phyloP scores from a whole-genome alignment of 1,140 invertebrate species.

The Riptortus pedestris region DNA sequence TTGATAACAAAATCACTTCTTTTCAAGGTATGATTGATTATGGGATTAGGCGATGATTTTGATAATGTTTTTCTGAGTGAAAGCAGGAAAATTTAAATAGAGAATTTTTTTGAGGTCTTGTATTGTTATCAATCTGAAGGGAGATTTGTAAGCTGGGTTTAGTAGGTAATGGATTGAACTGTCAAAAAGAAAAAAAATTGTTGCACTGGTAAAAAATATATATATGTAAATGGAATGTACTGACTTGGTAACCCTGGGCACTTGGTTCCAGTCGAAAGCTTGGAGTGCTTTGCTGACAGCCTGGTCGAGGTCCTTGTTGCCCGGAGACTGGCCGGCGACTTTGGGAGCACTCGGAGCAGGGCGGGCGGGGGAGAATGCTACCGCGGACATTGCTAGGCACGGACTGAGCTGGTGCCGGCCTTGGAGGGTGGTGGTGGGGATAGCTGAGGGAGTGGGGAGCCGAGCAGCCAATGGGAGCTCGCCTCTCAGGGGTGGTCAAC shows the following conservation, averaged over 20 bases:
- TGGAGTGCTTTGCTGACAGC: constrained; percentile 5
- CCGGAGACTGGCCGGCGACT: not conserved
- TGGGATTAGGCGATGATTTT: no score
- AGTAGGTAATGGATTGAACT: no score
- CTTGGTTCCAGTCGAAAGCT: constrained; percentile 10
- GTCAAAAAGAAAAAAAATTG: no score
- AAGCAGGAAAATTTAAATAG: no score
- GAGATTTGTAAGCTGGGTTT: no score
- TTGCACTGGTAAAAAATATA: no score
- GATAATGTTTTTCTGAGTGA: no score
- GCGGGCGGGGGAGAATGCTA: not conserved
- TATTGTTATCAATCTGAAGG: no score
- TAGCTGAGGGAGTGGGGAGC: not conserved
- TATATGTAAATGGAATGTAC: no score
- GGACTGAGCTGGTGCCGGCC: not conserved
- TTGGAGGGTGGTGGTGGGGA: not conserved
- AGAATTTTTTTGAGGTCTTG: no score
- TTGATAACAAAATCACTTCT: no score
- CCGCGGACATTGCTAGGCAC: not conserved
- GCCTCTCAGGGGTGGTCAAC: not conserved
- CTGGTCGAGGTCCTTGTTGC: not conserved
- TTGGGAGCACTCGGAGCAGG: not conserved
- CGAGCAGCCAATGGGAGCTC: not conserved
- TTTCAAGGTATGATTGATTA: no score
- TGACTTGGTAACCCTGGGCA: constrained; percentile 15